Conservation (phyloP, 2,888 invertebrate species). For the Shargacucullia verbasci region DNA sequence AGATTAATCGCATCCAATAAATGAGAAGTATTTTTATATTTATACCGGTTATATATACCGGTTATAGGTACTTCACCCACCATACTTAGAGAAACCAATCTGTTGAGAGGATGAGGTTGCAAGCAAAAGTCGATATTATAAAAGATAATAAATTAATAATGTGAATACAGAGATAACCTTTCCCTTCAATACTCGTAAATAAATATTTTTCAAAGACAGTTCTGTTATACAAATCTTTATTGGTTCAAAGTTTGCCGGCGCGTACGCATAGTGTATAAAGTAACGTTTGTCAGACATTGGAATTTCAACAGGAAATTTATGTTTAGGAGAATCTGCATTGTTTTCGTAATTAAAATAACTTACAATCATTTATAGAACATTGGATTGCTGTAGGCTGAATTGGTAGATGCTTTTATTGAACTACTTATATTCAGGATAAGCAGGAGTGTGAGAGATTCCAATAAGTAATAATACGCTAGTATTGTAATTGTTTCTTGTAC, state of each 20-base stretch:
- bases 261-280: not conserved
- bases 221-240: conserved; percentile 47
- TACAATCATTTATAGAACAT: not conserved
- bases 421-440: too few species aligned
- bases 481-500: too few species aligned
- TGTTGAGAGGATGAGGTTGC: conserved; percentile 1
- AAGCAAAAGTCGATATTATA: not conserved
- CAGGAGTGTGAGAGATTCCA: too few species aligned
- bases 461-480: too few species aligned
- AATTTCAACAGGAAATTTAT: conserved; percentile 3
- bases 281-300: not conserved
- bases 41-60: too few species aligned
- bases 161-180: conserved; percentile 37
- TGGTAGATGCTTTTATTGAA: too few species aligned
- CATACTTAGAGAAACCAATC: not conserved
- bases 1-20: too few species aligned
- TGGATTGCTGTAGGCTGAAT: too few species aligned
- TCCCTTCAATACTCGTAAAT: conserved; percentile 47
- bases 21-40: too few species aligned
- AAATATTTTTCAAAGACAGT: conserved; percentile 38
- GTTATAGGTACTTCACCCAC: too few species aligned
- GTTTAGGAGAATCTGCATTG: not conserved
- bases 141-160: conserved; percentile 23
- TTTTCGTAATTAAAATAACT: not conserved
- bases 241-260: conserved; percentile 42